Evolutionary conservation across 2,113 vertebrate genomes (phyloP).

Genomic region (Capreolus pygargus): DNA sequence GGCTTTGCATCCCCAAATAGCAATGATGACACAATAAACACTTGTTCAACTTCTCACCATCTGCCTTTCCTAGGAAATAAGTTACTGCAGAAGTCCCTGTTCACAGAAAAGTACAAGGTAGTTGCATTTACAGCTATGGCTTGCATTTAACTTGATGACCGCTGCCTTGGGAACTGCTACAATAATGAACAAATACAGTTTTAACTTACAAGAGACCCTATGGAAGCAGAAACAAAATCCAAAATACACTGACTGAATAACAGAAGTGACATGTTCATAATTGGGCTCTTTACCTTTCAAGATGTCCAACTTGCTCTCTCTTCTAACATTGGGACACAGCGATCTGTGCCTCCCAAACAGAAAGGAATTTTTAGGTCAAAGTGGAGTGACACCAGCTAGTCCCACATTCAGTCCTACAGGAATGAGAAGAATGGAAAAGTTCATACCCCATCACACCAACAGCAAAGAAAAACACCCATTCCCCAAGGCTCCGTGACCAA

Average conservation of each 20-base stretch:
- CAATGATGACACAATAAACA: background rate
- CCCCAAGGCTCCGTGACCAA: background rate
- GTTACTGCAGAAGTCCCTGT: background rate
- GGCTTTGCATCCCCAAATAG: background rate
- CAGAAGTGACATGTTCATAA: background rate
- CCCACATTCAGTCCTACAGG: slow-evolving; percentile 54
- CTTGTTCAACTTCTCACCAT: background rate
- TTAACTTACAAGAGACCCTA: slow-evolving; percentile 16
- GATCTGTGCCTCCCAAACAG: slow-evolving; percentile 7
- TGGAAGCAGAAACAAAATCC: background rate
- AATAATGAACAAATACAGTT: background rate
- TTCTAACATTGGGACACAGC: slow-evolving; percentile 55
- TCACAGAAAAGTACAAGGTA: background rate
- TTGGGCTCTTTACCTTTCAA: slow-evolving; percentile 63
- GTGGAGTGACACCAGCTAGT: slow-evolving; percentile 36
- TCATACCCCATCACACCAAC: background rate
- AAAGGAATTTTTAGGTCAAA: slow-evolving; percentile 25
- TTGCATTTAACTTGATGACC: background rate
- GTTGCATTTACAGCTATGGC: background rate
- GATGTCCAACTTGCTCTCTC: slow-evolving; percentile 39
- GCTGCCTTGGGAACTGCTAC: background rate
- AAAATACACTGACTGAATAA: background rate
- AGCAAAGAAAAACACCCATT: background rate
- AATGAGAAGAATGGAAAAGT: slow-evolving; percentile 45
- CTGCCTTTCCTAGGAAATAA: background rate